A percentile compares a stretch with the other conserved stretches of the same genome.
Evolutionary conservation across 2,113 vertebrate genomes (phyloP).

Genomic region (Turnix velox): DNA sequence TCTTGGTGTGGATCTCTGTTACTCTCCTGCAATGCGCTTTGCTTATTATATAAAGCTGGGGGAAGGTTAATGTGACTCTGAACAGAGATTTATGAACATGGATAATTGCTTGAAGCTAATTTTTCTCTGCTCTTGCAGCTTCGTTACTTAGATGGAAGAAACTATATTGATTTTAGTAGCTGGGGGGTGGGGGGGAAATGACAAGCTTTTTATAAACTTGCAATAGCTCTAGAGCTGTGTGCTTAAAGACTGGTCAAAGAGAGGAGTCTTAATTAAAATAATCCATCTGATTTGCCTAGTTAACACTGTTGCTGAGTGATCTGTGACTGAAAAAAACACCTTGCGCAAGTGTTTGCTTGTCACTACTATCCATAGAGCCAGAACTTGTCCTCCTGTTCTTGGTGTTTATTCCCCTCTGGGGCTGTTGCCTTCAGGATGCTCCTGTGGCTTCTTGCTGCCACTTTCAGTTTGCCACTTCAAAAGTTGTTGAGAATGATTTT

Average conservation of each 20-base stretch:
- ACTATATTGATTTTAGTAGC: not conserved
- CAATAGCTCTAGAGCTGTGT: not conserved
- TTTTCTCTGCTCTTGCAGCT: not conserved
- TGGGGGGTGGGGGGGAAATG: too few species aligned
- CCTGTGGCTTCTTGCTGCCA: fast-evolving
- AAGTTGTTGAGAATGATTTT: not conserved
- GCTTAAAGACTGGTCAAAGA: not conserved
- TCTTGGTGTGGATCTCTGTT: not conserved
- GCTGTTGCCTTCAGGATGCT: too few species aligned
- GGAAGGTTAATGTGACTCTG: not conserved
- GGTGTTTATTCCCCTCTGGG: not conserved
- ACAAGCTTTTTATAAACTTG: not conserved
- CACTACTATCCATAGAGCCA: not conserved
- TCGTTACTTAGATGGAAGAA: not conserved
- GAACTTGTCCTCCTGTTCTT: not conserved
- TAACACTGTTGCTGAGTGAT: not conserved
- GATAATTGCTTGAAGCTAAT: constrained; percentile 5
- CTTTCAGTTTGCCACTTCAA: not conserved
- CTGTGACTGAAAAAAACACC: not conserved
- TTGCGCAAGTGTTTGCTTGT: not conserved
- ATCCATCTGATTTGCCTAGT: not conserved
- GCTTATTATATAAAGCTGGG: not conserved
- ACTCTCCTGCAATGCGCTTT: not conserved
- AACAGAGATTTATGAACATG: not conserved
- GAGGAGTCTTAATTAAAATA: not conserved